Percentiles rank a stretch among this genome's conserved stretches.
Evolutionary conservation across 2,797 vertebrate species (phyloP).

Genomic region (Chaunax sp.): DNA sequence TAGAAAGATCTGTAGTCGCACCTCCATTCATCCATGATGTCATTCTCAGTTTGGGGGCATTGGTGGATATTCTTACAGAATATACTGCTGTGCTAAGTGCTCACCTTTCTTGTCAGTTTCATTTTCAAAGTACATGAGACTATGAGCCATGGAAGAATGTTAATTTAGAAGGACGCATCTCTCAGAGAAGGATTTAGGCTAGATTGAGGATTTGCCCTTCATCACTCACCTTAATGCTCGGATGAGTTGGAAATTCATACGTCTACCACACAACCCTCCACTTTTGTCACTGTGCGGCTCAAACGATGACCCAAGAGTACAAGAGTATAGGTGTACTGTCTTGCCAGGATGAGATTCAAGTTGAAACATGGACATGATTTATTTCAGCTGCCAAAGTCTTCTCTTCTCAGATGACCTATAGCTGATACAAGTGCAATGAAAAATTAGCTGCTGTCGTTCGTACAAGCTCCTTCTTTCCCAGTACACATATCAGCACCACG

Average conservation of each 20-base stretch:
- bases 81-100: slow-evolving; percentile 14
- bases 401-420: background rate
- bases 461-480: background rate
- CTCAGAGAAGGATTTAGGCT: slow-evolving; percentile 34
- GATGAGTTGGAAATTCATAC: slow-evolving; percentile 38
- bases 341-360: slow-evolving; percentile 23
- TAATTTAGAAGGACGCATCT: slow-evolving; percentile 39
- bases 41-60: slow-evolving; percentile 34
- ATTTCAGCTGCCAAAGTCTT: background rate
- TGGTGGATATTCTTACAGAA: slow-evolving; percentile 29
- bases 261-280: background rate
- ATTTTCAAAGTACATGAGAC: slow-evolving; percentile 11
- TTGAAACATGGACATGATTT: too few species aligned
- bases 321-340: slow-evolving; percentile 31
- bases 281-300: background rate
- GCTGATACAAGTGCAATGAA: background rate
- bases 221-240: slow-evolving; percentile 48
- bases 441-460: too few species aligned
- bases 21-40: slow-evolving; percentile 47
- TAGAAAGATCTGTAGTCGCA: slow-evolving; percentile 12
- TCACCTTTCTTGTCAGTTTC: slow-evolving; percentile 19
- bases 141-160: slow-evolving; percentile 26
- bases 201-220: slow-evolving; percentile 41
- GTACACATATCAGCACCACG: slow-evolving; percentile 1
- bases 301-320: slow-evolving; percentile 16